Conservation (phyloP, 2,113 vertebrate genomes). For the Microtus ochrogaster region DNA sequence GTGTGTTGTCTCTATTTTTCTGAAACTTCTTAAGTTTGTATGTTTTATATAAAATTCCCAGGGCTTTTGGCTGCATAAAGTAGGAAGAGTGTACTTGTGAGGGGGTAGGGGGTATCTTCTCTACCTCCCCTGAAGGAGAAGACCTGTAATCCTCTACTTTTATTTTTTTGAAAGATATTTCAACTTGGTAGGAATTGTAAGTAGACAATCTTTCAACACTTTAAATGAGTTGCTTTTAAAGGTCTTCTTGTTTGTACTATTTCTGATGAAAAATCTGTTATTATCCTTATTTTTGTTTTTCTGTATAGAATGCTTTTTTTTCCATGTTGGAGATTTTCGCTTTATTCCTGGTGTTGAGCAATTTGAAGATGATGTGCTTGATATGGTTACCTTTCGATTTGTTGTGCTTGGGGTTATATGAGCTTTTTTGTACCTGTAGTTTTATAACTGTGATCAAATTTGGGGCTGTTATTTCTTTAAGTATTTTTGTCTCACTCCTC, state of each 20-base stretch:
- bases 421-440: background rate
- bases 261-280: slow-evolving; percentile 6
- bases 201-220: background rate
- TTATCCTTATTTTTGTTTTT: background rate
- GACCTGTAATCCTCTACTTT: background rate
- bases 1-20: background rate
- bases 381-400: background rate
- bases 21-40: background rate
- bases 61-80: background rate
- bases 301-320: background rate
- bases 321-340: background rate
- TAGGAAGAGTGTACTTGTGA: background rate
- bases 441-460: background rate
- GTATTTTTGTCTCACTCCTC: background rate
- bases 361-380: background rate
- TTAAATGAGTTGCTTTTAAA: background rate
- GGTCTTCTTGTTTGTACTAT: slow-evolving; percentile 22
- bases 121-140: background rate
- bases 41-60: background rate
- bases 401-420: background rate
- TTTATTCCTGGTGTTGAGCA: slow-evolving; percentile 10
- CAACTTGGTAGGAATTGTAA: background rate
- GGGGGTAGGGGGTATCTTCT: background rate
- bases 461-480: background rate
- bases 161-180: slow-evolving; percentile 7